Percentiles rank a stretch among this genome's conserved stretches.
Evolutionary conservation across 35 echinoderm and acorn worm genomes (phyloP).

Genomic region (Eucidaris tribuloides): DNA sequence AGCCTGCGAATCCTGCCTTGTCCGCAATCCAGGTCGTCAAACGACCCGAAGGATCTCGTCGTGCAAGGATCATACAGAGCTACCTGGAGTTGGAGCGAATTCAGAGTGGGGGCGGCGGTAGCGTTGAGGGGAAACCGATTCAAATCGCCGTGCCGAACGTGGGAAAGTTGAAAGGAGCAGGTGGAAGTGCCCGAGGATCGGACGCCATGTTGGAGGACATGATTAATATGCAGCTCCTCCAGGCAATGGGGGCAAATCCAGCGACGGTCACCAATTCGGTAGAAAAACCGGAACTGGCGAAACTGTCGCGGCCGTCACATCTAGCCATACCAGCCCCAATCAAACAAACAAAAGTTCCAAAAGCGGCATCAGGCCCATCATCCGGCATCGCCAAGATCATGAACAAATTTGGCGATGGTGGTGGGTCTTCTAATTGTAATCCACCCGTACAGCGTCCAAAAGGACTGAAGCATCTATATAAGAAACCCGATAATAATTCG

Average conservation of each 20-base stretch:
- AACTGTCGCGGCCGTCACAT: background rate
- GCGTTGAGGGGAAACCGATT: background rate
- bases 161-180: background rate
- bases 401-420: background rate
- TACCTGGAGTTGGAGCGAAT: slow-evolving; percentile 18
- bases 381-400: slow-evolving; percentile 7
- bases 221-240: slow-evolving; percentile 10
- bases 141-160: background rate
- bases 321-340: slow-evolving; percentile 12
- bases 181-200: background rate
- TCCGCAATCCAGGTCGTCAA: background rate
- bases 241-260: slow-evolving; percentile 5
- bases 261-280: background rate
- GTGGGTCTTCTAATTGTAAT: no score
- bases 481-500: background rate
- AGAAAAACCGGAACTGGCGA: background rate
- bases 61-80: slow-evolving; percentile 3
- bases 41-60: background rate
- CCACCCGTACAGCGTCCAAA: background rate
- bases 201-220: slow-evolving; percentile 8
- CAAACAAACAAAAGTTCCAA: background rate
- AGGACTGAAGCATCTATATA: slow-evolving; percentile 13
- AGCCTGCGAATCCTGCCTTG: no score
- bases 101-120: background rate
- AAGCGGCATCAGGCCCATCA: background rate